Evolutionary conservation across 2,888 invertebrate genomes (phyloP).

Genomic region (Nysson spinosus): DNA sequence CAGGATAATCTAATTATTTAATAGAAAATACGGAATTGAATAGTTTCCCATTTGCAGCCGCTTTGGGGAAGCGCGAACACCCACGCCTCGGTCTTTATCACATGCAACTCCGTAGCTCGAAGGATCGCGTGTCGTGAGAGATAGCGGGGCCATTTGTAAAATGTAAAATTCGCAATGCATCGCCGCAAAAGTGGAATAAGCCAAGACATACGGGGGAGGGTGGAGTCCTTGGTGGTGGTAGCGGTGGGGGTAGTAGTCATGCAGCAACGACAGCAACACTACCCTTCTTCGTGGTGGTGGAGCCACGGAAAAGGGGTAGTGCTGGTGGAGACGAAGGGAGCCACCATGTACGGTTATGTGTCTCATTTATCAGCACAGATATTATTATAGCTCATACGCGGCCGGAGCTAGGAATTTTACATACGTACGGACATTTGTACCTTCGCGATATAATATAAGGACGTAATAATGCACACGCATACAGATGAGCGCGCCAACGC

Average conservation of each 20-base stretch:
- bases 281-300: constrained; percentile 13
- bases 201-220: constrained; percentile 66
- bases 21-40: constrained; percentile 11
- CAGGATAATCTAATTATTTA: not conserved
- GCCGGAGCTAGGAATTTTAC: constrained; percentile 73
- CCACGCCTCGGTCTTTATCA: constrained; percentile 58
- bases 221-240: constrained; percentile 24
- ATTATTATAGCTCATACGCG: constrained; percentile 74
- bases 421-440: constrained; percentile 75
- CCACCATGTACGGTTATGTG: constrained; percentile 75
- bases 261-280: constrained; percentile 34
- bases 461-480: constrained; percentile 73
- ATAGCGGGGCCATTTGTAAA: constrained; percentile 74
- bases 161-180: constrained; percentile 76
- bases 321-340: constrained; percentile 46
- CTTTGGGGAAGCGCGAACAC: constrained; percentile 26
- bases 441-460: constrained; percentile 74
- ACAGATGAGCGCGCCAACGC: constrained; percentile 54
- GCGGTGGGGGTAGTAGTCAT: constrained; percentile 25
- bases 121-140: constrained; percentile 71
- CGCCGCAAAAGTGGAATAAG: constrained; percentile 75
- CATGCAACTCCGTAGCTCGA: constrained; percentile 63
- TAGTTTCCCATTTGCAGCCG: constrained; percentile 12
- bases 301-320: constrained; percentile 43
- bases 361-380: constrained; percentile 76